Evolutionary conservation across 2,888 invertebrate species (phyloP).

Genomic region (Noctua comes): DNA sequence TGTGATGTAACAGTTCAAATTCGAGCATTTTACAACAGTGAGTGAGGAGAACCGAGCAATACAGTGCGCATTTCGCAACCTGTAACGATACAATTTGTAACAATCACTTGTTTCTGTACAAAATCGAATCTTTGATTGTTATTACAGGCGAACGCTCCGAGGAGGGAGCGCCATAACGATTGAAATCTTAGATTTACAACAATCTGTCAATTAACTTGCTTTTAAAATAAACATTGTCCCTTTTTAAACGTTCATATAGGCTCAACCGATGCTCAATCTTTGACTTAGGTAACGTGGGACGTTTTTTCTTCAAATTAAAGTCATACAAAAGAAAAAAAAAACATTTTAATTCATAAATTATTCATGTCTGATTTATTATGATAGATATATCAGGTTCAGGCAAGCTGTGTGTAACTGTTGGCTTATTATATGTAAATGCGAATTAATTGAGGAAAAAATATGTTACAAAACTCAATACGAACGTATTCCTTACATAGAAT

Average conservation of each 20-base stretch:
- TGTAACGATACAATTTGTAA: neutral
- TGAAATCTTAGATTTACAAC: neutral
- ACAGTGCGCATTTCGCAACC: no score
- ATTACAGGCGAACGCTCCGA: neutral
- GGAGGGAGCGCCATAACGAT: neutral
- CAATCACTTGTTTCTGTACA: neutral
- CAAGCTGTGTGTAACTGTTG: conserved; percentile 30
- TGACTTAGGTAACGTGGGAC: conserved; percentile 18
- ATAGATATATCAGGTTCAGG: conserved; percentile 36
- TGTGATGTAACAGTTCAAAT: neutral
- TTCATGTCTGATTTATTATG: conserved; percentile 48
- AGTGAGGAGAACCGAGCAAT: neutral
- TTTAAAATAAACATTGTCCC: conserved; percentile 6
- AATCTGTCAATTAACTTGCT: conserved; percentile 3
- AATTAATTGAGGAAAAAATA: conserved; percentile 44
- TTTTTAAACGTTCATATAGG: neutral
- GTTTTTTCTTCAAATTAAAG: conserved; percentile 21
- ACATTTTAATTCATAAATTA: conserved; percentile 33
- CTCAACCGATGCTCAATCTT: conserved; percentile 12
- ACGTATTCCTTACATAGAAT: conserved; percentile 49
- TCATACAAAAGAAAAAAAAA: conserved; percentile 21
- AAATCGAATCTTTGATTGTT: neutral
- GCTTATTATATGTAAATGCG: conserved; percentile 50
- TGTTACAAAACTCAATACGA: conserved; percentile 50
- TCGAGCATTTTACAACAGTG: neutral